phyloP scores from a whole-genome alignment of 2,888 invertebrate species.

The Lingula anatina region DNA sequence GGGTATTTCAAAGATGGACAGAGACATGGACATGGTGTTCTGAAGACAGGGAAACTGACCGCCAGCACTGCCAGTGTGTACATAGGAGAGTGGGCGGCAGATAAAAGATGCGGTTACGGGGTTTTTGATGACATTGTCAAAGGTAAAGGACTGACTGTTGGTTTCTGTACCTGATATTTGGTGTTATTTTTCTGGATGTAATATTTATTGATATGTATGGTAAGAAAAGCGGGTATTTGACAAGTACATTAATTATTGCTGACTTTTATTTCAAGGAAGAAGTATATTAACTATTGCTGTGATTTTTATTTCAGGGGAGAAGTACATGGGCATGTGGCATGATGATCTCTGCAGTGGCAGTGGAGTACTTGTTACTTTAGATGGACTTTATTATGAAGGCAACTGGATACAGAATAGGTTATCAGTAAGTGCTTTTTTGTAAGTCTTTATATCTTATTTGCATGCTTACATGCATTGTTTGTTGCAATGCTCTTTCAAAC shows the following conservation, averaged over 20 bases:
- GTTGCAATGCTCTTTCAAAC: no score
- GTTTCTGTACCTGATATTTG: no score
- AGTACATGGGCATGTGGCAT: constrained; percentile 84
- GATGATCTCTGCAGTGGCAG: constrained; percentile 79
- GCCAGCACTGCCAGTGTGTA: constrained; percentile 69
- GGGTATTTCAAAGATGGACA: constrained; percentile 81
- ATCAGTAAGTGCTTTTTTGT: constrained; percentile 63
- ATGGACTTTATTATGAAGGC: constrained; percentile 88
- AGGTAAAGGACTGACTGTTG: no score
- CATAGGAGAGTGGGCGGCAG: constrained; percentile 81
- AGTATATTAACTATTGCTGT: no score
- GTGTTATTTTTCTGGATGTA: no score
- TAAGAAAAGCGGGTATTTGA: no score
- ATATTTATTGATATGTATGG: no score
- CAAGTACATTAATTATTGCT: no score
- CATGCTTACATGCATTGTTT: no score
- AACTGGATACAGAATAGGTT: constrained; percentile 74
- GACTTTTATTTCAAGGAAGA: no score
- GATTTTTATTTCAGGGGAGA: constrained; percentile 70
- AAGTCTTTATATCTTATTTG: not conserved
- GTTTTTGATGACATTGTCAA: constrained; percentile 82
- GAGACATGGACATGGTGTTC: constrained; percentile 79
- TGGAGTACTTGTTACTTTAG: constrained; percentile 80
- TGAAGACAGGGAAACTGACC: constrained; percentile 71
- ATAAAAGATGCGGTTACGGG: constrained; percentile 78